Evolutionary conservation across 2,113 vertebrate species (phyloP), one percentile per base, ranked within the genome.

Genomic region (Rhea pennata): DNA sequence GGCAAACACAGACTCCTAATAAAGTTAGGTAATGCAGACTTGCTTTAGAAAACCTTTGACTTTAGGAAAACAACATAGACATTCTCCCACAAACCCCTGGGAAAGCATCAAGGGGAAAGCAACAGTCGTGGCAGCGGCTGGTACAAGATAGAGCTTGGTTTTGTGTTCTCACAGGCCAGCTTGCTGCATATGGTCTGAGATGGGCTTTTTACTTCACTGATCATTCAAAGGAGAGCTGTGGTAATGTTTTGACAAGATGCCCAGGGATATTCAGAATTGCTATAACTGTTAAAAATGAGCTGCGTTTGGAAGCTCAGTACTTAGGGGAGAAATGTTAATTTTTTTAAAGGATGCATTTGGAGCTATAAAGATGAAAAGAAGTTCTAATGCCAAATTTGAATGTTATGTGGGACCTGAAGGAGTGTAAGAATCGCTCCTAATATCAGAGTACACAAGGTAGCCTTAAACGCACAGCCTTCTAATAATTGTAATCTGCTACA

Each of bases 401-500:
- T 64, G 87, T 90, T 97, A 71, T 87, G 88, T 96, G 79, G 33
- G 62, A 95, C 92, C 51, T 80, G 69, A 92, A 96, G 79, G 20
- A 89, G 31, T 93, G 76, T 95, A 95, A 98, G 97, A 97, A 31
- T 29, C 82, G 71, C 53, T 92, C 44, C 73, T 89, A 93, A 93
- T 75, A 86, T 88, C 83, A 88, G 78, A 95, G 82, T 83, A 95
- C 66, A 94, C 89, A 84, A 40, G 51, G 40, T 94, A 94, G 89
- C 82, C 87, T 92, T 92, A 88, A 96, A 96, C 88, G 95, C 92
- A 94, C 87, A 91, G 93, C 82, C 90, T 96, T 97, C 94, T 96
- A 96, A 97, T 98, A 98, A 98, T 96, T 97, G 90, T 97, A 98
- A 95, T 97, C 96, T 97, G 69, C 84, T 97, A 92, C 96, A 90